phyloP scores from a whole-genome alignment of 2,113 vertebrate species.

The Copsychus sechellarum region DNA sequence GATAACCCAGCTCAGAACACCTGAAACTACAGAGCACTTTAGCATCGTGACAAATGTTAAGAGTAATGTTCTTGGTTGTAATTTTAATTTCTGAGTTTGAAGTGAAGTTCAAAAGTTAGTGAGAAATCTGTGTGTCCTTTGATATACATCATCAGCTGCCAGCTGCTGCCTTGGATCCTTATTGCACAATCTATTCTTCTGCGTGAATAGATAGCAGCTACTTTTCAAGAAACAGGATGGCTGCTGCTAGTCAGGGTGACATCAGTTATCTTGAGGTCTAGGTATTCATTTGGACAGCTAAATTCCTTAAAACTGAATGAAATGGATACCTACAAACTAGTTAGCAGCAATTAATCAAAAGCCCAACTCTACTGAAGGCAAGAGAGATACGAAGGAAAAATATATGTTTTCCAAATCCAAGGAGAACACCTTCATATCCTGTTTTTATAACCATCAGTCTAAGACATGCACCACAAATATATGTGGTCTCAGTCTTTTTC shows the following conservation, averaged over 20 bases:
- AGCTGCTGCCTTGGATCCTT: background rate
- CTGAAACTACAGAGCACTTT: background rate
- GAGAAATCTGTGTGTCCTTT: background rate
- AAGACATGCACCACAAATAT: background rate
- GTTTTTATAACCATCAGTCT: fast-evolving
- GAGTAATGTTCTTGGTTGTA: background rate
- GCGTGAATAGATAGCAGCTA: background rate
- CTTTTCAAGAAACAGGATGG: background rate
- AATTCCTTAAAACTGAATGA: background rate
- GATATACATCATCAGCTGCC: background rate
- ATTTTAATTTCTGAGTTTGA: background rate
- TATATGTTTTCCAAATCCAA: background rate
- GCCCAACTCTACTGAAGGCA: background rate
- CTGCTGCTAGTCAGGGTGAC: background rate
- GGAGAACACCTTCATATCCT: background rate
- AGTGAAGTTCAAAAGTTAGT: background rate
- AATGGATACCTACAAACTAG: background rate
- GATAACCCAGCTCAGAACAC: background rate
- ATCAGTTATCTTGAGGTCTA: background rate
- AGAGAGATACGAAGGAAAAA: background rate
- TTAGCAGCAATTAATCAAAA: background rate
- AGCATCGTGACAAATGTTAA: background rate
- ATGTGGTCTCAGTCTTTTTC: background rate
- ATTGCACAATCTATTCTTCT: background rate
- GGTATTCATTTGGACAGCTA: background rate